A percentile compares a stretch with the other conserved stretches of the same genome.
Conservation (phyloP, 2,113 vertebrate species). For the Protobothrops flavoviridis region DNA sequence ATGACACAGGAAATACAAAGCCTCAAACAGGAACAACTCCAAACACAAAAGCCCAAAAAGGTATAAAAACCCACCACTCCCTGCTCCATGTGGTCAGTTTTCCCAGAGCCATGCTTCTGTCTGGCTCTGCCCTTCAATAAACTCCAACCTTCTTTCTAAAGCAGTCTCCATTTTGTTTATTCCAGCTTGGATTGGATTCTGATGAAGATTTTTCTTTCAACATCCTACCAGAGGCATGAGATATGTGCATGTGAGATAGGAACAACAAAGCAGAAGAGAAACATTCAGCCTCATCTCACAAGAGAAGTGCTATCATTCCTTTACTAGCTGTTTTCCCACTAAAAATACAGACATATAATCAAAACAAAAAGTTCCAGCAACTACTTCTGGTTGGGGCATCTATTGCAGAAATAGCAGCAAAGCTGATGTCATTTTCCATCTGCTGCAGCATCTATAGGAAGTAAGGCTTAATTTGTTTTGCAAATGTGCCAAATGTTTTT, state of each 20-base stretch:
- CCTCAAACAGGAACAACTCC: no score
- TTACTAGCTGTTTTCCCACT: not conserved
- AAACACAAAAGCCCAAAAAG: no score
- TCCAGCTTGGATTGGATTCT: no score
- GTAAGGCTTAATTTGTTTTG: not conserved
- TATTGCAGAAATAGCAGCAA: not conserved
- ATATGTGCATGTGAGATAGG: not conserved
- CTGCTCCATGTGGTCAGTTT: no score
- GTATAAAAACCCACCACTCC: no score
- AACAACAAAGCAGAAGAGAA: not conserved
- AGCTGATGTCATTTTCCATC: not conserved
- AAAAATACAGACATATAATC: not conserved
- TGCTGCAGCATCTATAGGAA: not conserved
- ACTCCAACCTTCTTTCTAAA: no score
- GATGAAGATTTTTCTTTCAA: no score
- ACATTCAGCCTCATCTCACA: not conserved
- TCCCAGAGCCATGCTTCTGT: no score
- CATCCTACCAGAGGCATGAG: not conserved
- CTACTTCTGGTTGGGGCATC: not conserved
- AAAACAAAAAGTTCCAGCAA: not conserved
- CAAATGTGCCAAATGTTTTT: not conserved
- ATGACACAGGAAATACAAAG: no score
- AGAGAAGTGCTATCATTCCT: not conserved
- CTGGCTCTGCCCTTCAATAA: no score
- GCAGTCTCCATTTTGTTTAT: no score